These are phyloP conservation scores for Brachynemurus nebulosus DNA, from an alignment of 2,888 invertebrate species.

Conservation along the genomic window DNA sequence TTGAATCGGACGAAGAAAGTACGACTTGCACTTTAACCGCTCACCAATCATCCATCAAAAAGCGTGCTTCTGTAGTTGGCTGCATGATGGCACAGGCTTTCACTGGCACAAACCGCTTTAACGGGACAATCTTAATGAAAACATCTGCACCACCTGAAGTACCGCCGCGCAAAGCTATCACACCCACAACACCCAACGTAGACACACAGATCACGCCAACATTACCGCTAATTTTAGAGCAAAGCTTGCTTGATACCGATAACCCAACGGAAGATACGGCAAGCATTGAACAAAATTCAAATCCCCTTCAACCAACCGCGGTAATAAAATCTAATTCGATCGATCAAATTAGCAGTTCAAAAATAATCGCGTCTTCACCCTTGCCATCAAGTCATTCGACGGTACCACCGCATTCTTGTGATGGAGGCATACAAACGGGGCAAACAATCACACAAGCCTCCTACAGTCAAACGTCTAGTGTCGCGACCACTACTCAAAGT, in stretches of 20 bases:
- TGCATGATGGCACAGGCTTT: conserved; percentile 50
- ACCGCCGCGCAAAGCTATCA: conserved; percentile 17
- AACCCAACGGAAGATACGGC: no score
- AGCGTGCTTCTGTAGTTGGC: conserved; percentile 52
- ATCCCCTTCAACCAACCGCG: conserved; percentile 21
- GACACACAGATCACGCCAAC: conserved; percentile 28
- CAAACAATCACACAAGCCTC: neutral
- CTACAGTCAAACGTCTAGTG: neutral
- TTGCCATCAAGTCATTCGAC: conserved; percentile 20
- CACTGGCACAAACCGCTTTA: conserved; percentile 39
- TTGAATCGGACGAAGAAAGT: conserved; percentile 89
- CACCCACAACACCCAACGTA: conserved; percentile 26
- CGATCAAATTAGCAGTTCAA: conserved; percentile 26
- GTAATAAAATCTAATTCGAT: conserved; percentile 33
- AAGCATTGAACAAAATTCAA: conserved; percentile 14
- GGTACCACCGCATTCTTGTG: conserved; percentile 13
- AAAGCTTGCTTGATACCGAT: conserved; percentile 47
- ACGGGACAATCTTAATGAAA: conserved; percentile 37
- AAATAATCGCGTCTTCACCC: conserved; percentile 14
- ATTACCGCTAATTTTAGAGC: conserved; percentile 49
- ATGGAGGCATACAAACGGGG: neutral
- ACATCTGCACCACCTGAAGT: conserved; percentile 18
- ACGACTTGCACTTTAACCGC: conserved; percentile 38
- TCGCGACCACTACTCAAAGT: neutral
- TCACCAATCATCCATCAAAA: conserved; percentile 33